Evolutionary conservation across 2,113 vertebrate genomes (phyloP).

Genomic region (Coracopsis vasa): DNA sequence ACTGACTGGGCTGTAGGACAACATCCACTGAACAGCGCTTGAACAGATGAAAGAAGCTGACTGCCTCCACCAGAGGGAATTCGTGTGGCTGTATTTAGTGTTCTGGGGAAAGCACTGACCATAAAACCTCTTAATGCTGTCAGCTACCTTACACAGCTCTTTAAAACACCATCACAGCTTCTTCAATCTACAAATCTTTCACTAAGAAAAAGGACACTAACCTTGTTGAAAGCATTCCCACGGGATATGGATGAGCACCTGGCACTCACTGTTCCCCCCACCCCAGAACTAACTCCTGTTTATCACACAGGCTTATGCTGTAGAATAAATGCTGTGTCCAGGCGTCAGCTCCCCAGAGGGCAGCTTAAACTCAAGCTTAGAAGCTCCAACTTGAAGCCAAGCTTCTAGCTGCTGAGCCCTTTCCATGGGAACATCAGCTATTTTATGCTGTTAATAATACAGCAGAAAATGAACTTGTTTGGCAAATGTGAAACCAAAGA

Average conservation of each 20-base stretch:
- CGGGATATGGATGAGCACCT: fast-evolving
- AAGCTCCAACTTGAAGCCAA: background rate
- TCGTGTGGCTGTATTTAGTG: background rate
- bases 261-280: background rate
- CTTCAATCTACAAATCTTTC: background rate
- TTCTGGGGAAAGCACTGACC: background rate
- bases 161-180: background rate
- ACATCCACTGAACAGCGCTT: fast-evolving
- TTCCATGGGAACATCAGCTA: background rate
- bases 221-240: fast-evolving
- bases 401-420: background rate
- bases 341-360: background rate
- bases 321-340: fast-evolving
- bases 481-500: background rate
- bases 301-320: fast-evolving
- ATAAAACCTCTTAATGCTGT: background rate
- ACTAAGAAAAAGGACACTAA: background rate
- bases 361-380: background rate
- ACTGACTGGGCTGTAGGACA: background rate
- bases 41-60: background rate
- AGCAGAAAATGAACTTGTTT: background rate
- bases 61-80: no score
- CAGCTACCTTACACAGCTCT: background rate
- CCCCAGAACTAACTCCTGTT: background rate
- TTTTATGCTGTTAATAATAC: background rate